A percentile compares a stretch with the other conserved stretches of the same genome.
Evolutionary conservation across 2,797 vertebrate genomes (phyloP).

Genomic region (Pitangus sulphuratus): DNA sequence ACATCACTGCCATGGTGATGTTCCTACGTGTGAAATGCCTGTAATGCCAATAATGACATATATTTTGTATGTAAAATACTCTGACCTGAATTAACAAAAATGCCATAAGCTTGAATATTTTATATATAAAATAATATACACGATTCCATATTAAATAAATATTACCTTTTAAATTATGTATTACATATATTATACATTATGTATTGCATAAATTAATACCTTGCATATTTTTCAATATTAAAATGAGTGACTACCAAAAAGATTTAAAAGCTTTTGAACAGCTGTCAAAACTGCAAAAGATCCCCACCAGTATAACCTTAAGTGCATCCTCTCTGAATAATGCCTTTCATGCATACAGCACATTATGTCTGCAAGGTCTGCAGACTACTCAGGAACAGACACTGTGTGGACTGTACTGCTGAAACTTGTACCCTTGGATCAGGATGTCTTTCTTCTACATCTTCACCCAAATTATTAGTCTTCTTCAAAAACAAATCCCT

Average conservation of each 20-base stretch:
- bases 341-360: background rate
- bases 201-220: background rate
- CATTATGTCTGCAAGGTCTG: background rate
- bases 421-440: background rate
- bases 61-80: background rate
- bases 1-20: background rate
- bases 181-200: background rate
- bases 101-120: background rate
- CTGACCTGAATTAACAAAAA: background rate
- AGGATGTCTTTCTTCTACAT: background rate
- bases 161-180: background rate
- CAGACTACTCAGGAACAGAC: background rate
- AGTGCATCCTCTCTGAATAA: background rate
- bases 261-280: background rate
- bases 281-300: background rate
- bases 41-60: background rate
- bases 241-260: background rate
- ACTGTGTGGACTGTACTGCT: accelerated
- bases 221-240: background rate
- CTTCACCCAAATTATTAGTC: background rate
- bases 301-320: background rate
- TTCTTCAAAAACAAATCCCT: background rate
- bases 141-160: background rate
- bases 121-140: background rate
- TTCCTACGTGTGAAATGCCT: background rate